Conservation (phyloP, 2,888 invertebrate genomes). For the Dichetophora obliterata region DNA sequence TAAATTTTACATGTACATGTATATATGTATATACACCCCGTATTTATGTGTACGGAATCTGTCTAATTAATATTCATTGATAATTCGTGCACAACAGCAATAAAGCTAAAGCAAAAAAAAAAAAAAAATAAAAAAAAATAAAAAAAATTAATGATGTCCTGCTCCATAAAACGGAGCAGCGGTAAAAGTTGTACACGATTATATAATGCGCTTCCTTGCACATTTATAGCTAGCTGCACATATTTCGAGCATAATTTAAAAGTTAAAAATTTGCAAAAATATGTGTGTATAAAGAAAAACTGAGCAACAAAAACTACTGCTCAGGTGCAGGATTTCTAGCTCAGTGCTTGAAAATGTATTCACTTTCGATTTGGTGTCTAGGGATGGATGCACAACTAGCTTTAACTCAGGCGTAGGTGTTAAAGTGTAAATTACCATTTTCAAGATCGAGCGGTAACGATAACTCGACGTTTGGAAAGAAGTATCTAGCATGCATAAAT, state of each 20-base stretch:
- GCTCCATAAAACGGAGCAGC: too few species aligned
- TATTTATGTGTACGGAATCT: background rate
- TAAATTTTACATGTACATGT: too few species aligned
- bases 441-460: slow-evolving; percentile 56
- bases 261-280: background rate
- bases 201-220: too few species aligned
- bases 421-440: slow-evolving; percentile 68
- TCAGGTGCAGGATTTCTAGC: too few species aligned
- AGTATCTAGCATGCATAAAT: background rate
- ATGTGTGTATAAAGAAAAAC: background rate
- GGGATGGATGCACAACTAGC: background rate
- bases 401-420: slow-evolving; percentile 54
- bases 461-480: slow-evolving; percentile 21
- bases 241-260: background rate
- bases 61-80: slow-evolving; percentile 19
- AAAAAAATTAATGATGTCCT: too few species aligned
- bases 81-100: slow-evolving; percentile 9
- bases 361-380: background rate
- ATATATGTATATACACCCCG: too few species aligned
- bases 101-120: background rate
- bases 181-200: too few species aligned
- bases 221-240: background rate
- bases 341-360: background rate
- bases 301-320: background rate
- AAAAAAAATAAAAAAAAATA: background rate